Conservation (phyloP, 2,113 vertebrate genomes). For the Gnathochromis pfefferi region DNA sequence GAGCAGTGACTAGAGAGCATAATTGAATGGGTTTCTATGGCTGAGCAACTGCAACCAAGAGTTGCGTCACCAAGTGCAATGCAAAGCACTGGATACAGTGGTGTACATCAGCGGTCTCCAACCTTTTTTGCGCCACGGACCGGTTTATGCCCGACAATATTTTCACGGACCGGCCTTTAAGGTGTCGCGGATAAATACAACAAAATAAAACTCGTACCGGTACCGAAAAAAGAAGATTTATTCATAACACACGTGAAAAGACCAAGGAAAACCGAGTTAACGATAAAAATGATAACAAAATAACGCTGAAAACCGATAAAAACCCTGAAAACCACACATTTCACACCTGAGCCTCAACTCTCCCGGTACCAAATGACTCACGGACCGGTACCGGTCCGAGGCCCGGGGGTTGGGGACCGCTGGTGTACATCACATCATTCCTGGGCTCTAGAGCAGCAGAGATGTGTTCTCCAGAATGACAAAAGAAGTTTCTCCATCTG, state of each 20-base stretch:
- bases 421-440: not conserved
- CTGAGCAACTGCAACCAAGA: not conserved
- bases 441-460: not conserved
- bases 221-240: too few species aligned
- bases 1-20: not conserved
- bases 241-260: too few species aligned
- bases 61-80: not conserved
- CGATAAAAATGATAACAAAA: fast-evolving
- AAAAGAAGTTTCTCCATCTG: not conserved
- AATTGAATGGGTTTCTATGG: not conserved
- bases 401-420: too few species aligned
- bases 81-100: not conserved
- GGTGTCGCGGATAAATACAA: not conserved
- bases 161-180: not conserved
- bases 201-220: not conserved
- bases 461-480: not conserved
- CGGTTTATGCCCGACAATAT: not conserved
- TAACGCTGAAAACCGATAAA: too few species aligned
- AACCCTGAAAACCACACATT: fast-evolving
- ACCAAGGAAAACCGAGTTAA: fast-evolving
- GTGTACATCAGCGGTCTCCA: fast-evolving
- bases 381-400: too few species aligned
- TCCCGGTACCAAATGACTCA: too few species aligned
- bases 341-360: too few species aligned
- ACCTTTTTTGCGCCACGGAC: fast-evolving